These are phyloP conservation scores for Danaus chrysippus DNA, from an alignment of 2,888 invertebrate genomes.

Conservation along the genomic window DNA sequence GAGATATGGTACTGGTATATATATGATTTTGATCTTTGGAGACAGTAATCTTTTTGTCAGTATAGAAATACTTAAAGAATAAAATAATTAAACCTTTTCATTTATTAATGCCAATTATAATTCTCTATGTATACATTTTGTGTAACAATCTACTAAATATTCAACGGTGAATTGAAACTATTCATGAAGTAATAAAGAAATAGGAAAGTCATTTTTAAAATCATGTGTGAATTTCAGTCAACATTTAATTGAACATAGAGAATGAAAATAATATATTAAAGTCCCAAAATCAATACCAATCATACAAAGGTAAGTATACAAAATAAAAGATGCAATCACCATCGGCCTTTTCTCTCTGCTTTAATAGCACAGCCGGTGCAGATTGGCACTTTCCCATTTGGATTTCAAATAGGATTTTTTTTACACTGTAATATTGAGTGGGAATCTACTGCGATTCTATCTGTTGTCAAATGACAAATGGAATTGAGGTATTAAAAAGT, in stretches of 20 bases:
- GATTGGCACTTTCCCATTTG: constrained; percentile 13
- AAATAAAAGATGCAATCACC: constrained; percentile 1
- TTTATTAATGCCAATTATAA: too few species aligned
- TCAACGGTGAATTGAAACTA: too few species aligned
- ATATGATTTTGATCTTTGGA: too few species aligned
- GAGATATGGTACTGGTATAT: too few species aligned
- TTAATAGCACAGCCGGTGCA: constrained; percentile 15
- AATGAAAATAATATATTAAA: background rate
- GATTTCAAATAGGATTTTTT: constrained; percentile 13
- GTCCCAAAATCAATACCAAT: background rate
- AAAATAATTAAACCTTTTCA: too few species aligned
- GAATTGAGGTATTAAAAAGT: constrained; percentile 2
- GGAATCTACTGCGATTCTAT: background rate
- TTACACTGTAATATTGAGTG: constrained; percentile 2
- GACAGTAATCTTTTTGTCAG: too few species aligned
- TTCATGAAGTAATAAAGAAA: too few species aligned
- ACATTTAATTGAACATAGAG: background rate
- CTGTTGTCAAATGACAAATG: background rate
- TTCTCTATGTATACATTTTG: too few species aligned
- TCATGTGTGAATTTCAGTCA: background rate
- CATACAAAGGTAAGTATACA: background rate
- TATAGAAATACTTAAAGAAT: too few species aligned
- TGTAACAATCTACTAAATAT: too few species aligned
- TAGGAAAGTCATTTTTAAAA: too few species aligned
- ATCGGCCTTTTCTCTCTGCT: background rate